Evolutionary conservation across 1,140 invertebrate species (phyloP).

Genomic region (Drosophila santomea): DNA sequence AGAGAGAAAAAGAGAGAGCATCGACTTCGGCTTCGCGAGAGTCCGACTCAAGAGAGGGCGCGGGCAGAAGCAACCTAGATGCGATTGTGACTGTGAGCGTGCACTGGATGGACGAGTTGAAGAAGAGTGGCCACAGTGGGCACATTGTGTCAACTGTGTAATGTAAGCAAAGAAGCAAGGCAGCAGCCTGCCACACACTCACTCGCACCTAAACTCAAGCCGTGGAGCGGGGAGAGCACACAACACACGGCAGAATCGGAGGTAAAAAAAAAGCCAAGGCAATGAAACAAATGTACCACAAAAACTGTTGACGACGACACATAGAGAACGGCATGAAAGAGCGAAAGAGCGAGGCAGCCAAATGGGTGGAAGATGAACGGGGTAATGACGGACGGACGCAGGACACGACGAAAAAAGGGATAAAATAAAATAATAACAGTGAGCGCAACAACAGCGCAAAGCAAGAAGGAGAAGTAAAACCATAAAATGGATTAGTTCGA

Average conservation of each 20-base stretch:
- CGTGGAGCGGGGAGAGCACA: slow-evolving; percentile 13
- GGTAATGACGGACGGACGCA: slow-evolving; percentile 49
- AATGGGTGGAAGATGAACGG: slow-evolving; percentile 6
- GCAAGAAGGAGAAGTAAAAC: slow-evolving; percentile 20
- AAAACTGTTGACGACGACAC: slow-evolving; percentile 81
- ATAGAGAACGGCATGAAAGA: slow-evolving; percentile 43
- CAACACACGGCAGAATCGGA: slow-evolving; percentile 55
- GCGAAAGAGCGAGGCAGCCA: slow-evolving; percentile 23
- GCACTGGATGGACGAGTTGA: slow-evolving; percentile 80
- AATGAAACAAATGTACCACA: slow-evolving; percentile 82
- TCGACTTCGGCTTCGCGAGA: slow-evolving; percentile 50
- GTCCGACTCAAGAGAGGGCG: slow-evolving; percentile 38
- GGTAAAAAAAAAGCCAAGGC: slow-evolving; percentile 76
- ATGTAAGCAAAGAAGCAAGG: slow-evolving; percentile 76
- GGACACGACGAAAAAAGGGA: slow-evolving; percentile 70
- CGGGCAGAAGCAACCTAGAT: slow-evolving; percentile 26
- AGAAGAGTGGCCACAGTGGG: slow-evolving; percentile 51
- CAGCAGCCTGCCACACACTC: slow-evolving; percentile 62
- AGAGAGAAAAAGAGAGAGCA: slow-evolving; percentile 26
- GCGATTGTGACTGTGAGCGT: slow-evolving; percentile 53
- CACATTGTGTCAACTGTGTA: slow-evolving; percentile 79
- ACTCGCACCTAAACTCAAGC: slow-evolving; percentile 8
- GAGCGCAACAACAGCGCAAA: slow-evolving; percentile 11
- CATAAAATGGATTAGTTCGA: slow-evolving; percentile 70
- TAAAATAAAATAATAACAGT: slow-evolving; percentile 76